Base-by-base conservation (phyloP, 2,888 invertebrate genomes). In the Macrosiphum euphorbiae region DNA sequence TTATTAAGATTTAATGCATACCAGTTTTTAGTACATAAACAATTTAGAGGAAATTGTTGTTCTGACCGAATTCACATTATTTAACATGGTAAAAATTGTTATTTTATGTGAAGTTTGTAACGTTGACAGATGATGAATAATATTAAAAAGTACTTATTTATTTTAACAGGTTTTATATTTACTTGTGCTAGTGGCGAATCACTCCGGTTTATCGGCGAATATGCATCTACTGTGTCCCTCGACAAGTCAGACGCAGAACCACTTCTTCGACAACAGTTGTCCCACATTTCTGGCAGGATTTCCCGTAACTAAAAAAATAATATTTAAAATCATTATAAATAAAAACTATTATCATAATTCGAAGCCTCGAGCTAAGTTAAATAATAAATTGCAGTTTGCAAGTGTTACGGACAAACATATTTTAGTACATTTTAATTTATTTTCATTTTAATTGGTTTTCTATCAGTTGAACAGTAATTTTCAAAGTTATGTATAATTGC, bases 161-260 rank as follows among this genome's bases (percentile, higher is more conserved):
- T 88, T 35, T 88, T 28, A 28, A 88, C 5, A 26, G 55, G 20
- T 89, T 61, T 89, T 41, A 61, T 55, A 26, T 61, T 28, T 44
- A 88, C 94, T 41, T 94, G 94, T 13, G 90, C 67, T n/a, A 94
- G 67, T 24, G 94, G 94, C 11, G 94, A 94, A 86, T 94, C 94
- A 67, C 94, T 94, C 4, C 94, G 84, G 44, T 94, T 94, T 90
- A 94, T 94, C 11, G 94, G 94, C 24, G 94, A 94, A 67, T 94
- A 94, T n/a, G 90, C 94, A 28, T 94, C 94, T 35, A 89, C 55
- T 41, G 90, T 85, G n/a, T 90, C 86, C 61, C 94, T 90, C 4
- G 94, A 94, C 86, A 61, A 52, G 61, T 94, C 86, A 85, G 90
- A 61, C 13, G 86, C 28, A 41, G 94, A 90, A 28, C 90, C 94